Evolutionary conservation across 1,140 invertebrate species (phyloP).

Genomic region (Drosophila azteca): DNA sequence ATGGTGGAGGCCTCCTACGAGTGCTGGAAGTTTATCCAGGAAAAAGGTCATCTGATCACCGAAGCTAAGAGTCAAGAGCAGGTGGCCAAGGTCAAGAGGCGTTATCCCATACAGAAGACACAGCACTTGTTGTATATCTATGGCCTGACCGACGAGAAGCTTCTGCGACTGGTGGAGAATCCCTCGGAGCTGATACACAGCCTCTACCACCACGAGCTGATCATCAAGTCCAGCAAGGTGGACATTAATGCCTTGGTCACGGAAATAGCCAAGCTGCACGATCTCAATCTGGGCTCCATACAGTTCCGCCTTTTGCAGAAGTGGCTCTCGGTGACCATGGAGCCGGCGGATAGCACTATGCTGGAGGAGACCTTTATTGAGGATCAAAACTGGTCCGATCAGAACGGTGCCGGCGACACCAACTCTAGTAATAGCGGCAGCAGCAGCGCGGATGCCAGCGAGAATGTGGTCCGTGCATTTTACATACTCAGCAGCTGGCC

Average conservation of each 20-base stretch:
- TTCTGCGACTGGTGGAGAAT: slow-evolving; percentile 84
- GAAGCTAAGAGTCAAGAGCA: slow-evolving; percentile 84
- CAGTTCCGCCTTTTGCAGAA: slow-evolving; percentile 75
- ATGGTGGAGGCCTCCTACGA: slow-evolving; percentile 86
- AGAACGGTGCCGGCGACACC: slow-evolving; percentile 7
- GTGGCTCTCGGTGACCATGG: slow-evolving; percentile 75
- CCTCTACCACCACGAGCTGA: slow-evolving; percentile 85
- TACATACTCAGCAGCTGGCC: slow-evolving; percentile 78
- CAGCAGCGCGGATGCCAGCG: slow-evolving; percentile 50
- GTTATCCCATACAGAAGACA: slow-evolving; percentile 85
- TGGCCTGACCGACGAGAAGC: slow-evolving; percentile 85
- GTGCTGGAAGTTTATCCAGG: slow-evolving; percentile 85
- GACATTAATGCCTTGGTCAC: slow-evolving; percentile 85
- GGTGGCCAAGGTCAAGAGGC: slow-evolving; percentile 84
- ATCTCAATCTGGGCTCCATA: slow-evolving; percentile 62
- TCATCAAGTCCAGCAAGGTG: slow-evolving; percentile 84
- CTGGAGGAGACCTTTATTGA: slow-evolving; percentile 78
- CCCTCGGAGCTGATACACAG: slow-evolving; percentile 85
- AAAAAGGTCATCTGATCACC: slow-evolving; percentile 83
- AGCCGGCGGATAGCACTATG: slow-evolving; percentile 60
- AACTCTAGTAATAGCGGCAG: slow-evolving; percentile 4
- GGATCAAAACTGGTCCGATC: slow-evolving; percentile 60
- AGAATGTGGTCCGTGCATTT: slow-evolving; percentile 76
- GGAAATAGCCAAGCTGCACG: slow-evolving; percentile 85
- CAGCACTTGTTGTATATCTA: slow-evolving; percentile 85